A percentile compares a stretch with the other conserved stretches of the same genome.
phyloP scores from a whole-genome alignment of 2,888 invertebrate genomes.

The Chrysodeixis includens region DNA sequence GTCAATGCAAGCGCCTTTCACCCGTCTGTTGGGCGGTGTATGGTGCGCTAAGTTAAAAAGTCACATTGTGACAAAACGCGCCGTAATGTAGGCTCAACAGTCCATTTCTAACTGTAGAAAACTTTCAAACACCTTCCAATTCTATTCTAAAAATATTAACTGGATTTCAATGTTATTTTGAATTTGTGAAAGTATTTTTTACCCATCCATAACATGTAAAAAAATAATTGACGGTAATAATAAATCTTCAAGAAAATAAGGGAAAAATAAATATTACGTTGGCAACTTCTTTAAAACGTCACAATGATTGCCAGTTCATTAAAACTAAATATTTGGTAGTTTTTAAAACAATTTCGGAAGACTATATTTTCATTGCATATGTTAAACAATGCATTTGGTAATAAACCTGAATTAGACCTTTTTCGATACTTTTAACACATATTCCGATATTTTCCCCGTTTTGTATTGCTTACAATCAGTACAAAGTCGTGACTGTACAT shows the following conservation, averaged over 20 bases:
- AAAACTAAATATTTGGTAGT: background rate
- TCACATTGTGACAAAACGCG: conserved; percentile 43
- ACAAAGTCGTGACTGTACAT: background rate
- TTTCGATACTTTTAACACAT: background rate
- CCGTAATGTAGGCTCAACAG: conserved; percentile 38
- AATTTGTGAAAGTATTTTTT: background rate
- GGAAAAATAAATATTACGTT: background rate
- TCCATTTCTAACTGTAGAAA: conserved; percentile 19
- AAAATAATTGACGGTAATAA: too few relatives aligned
- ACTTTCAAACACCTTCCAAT: conserved; percentile 7
- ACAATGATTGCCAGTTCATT: background rate
- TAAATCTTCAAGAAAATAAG: background rate
- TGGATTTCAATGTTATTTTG: background rate
- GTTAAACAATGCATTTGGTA: conserved; percentile 1
- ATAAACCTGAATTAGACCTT: background rate
- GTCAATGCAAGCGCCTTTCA: conserved; percentile 7
- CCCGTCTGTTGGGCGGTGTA: conserved; percentile 6
- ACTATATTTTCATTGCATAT: background rate
- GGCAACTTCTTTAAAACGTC: background rate
- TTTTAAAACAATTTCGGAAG: background rate
- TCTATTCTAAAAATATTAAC: background rate
- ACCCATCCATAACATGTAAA: too few relatives aligned
- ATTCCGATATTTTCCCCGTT: background rate
- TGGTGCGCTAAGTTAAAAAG: background rate
- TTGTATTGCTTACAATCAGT: background rate